Conservation (phyloP, 2,888 invertebrate species). For the Eristalis pertinax region DNA sequence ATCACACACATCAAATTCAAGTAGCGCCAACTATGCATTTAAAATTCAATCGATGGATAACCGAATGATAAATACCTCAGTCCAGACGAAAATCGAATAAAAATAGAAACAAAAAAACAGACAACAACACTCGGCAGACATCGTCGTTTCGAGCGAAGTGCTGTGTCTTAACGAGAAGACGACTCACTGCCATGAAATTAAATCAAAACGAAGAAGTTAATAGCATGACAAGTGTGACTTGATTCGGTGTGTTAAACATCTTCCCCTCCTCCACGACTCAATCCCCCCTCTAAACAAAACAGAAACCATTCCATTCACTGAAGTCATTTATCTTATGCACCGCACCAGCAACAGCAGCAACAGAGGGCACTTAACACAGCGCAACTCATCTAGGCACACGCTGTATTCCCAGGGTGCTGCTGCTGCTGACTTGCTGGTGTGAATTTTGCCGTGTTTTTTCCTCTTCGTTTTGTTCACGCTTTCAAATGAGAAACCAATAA, state of each 20-base stretch:
- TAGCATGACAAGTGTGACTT: background rate
- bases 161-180: background rate
- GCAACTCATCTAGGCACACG: slow-evolving; percentile 26
- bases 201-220: background rate
- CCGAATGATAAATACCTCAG: background rate
- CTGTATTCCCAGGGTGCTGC: background rate
- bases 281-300: too few relatives aligned
- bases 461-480: background rate
- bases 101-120: background rate
- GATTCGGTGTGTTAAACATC: background rate
- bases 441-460: background rate
- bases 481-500: slow-evolving; percentile 28
- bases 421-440: background rate
- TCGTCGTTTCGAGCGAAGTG: background rate
- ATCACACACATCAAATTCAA: background rate
- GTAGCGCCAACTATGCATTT: background rate
- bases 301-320: background rate
- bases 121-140: background rate
- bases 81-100: background rate
- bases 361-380: background rate
- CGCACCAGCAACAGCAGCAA: background rate
- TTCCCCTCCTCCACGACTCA: background rate
- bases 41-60: background rate
- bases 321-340: slow-evolving; percentile 4
- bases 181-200: background rate